Conservation (phyloP, 2,888 invertebrate genomes). For the Folsomia manolachei region DNA sequence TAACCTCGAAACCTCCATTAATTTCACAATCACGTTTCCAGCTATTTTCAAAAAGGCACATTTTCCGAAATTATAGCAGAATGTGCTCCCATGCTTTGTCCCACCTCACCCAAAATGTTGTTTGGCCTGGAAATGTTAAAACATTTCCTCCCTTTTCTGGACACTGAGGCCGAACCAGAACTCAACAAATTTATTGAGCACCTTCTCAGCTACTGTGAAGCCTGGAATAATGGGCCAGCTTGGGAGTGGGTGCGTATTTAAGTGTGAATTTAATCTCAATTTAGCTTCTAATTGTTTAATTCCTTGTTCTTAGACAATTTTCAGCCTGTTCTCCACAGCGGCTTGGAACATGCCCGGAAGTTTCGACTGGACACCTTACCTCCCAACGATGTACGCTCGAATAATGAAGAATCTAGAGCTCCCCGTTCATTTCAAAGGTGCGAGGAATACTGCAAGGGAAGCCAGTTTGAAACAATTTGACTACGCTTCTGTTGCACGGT, state of each 20-base stretch:
- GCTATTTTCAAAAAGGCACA: constrained; percentile 68
- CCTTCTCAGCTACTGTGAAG: constrained; percentile 73
- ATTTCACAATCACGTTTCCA: constrained; percentile 64
- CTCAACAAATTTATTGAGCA: constrained; percentile 74
- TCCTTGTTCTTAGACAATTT: constrained; percentile 63
- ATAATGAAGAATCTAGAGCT: constrained; percentile 71
- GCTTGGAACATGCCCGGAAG: constrained; percentile 74
- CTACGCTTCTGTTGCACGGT: constrained; percentile 53
- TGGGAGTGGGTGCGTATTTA: constrained; percentile 63
- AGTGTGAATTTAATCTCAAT: too few relatives aligned
- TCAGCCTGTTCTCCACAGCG: constrained; percentile 70
- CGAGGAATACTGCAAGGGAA: constrained; percentile 35
- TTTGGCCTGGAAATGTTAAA: constrained; percentile 64
- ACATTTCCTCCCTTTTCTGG: constrained; percentile 72
- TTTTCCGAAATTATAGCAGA: constrained; percentile 84
- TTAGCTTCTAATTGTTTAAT: constrained; percentile 12
- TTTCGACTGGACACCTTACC: constrained; percentile 82
- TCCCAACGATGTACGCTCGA: constrained; percentile 72
- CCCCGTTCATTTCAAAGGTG: constrained; percentile 69
- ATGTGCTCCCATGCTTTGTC: constrained; percentile 74
- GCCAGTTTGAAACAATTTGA: constrained; percentile 46
- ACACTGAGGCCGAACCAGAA: constrained; percentile 55
- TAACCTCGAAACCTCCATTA: too few relatives aligned
- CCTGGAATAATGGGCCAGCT: constrained; percentile 68
- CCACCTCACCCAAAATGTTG: constrained; percentile 61